A percentile compares a stretch with the other conserved stretches of the same genome.
These are phyloP conservation scores for Aplodontia rufa DNA, from an alignment of 2,113 vertebrate genomes.

Conservation along the genomic window DNA sequence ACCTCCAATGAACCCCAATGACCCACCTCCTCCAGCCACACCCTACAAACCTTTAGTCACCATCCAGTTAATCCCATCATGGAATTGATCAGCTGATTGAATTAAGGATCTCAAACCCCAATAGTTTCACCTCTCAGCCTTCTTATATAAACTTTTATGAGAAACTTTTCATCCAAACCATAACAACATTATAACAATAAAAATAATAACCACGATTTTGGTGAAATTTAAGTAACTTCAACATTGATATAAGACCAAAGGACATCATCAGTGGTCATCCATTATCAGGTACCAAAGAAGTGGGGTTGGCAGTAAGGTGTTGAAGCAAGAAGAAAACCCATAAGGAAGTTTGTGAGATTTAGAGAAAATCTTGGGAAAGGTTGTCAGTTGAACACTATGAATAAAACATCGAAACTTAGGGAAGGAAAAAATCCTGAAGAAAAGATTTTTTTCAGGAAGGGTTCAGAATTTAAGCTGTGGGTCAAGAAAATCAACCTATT, in stretches of 20 bases:
- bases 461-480: not conserved
- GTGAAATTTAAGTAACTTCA: not conserved
- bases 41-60: no score
- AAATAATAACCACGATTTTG: not conserved
- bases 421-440: not conserved
- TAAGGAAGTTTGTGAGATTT: not conserved
- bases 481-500: not conserved
- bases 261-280: not conserved
- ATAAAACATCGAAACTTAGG: no score
- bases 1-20: no score
- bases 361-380: not conserved
- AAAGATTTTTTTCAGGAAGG: not conserved
- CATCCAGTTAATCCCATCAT: no score
- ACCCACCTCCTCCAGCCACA: no score
- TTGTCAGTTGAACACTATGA: not conserved
- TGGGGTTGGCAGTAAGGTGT: not conserved
- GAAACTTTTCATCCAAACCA: no score
- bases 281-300: not conserved
- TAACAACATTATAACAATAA: not conserved
- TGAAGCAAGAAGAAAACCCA: not conserved
- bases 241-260: not conserved
- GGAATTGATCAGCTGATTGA: no score
- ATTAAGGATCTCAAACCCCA: no score
- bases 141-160: no score
- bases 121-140: no score